These are phyloP conservation scores for human (Homo sapiens) DNA, from an alignment of 2,113 vertebrate genomes.

Conservation along the genomic window GRCh38 chr11:66278501-66279000, in stretches of 20 bases:
- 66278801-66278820: background rate
- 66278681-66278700: background rate
- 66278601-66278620: background rate
- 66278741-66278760: conserved; percentile 43
- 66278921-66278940: conserved; percentile 55
- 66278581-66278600: background rate
- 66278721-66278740: conserved; percentile 44
- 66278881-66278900: conserved; percentile 63
- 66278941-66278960: conserved; percentile 76
- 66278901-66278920: conserved; percentile 65
- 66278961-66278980: conserved; percentile 92
- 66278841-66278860: background rate
- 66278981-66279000: conserved; percentile 93
- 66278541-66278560: conserved; percentile 79
- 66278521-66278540: conserved; percentile 98
- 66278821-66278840: background rate
- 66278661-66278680: background rate
- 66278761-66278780: conserved; percentile 15
- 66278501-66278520: conserved; percentile 94
- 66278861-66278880: background rate
- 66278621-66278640: conserved; percentile 44
- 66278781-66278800: background rate
- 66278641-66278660: background rate
- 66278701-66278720: background rate
- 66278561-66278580: conserved; percentile 31